Conservation (phyloP, 2,113 vertebrate genomes). For the Trematocara zebra region DNA sequence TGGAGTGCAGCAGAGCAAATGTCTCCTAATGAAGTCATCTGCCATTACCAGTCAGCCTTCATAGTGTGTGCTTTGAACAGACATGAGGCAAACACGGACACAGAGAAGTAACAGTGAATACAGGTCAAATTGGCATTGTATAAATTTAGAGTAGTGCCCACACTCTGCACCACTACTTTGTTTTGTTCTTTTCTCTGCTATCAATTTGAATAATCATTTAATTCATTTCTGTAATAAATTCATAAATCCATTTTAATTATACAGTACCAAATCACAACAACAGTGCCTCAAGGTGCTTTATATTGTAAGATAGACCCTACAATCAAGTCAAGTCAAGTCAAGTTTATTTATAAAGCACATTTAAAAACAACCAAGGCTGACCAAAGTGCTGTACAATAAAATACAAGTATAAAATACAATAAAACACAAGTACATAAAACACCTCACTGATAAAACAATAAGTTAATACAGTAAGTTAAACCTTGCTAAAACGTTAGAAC, state of each 20-base stretch:
- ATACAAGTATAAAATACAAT: too few species aligned
- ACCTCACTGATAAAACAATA: too few species aligned
- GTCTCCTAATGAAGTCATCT: constrained; percentile 37
- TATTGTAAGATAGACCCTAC: not conserved
- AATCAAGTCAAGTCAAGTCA: too few species aligned
- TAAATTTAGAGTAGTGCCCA: not conserved
- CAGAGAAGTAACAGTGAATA: not conserved
- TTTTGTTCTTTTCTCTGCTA: not conserved
- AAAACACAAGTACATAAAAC: too few species aligned
- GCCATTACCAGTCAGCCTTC: not conserved
- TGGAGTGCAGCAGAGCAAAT: constrained; percentile 1
- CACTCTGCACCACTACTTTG: not conserved
- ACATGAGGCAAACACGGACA: not conserved
- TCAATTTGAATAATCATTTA: not conserved
- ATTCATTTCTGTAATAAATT: not conserved
- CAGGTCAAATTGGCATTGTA: not conserved
- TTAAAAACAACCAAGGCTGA: too few species aligned
- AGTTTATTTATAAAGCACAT: too few species aligned
- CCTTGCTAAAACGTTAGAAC: too few species aligned
- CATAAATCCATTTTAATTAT: not conserved
- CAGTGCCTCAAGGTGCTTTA: not conserved
- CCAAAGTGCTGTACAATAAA: too few species aligned
- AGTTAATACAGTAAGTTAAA: too few species aligned
- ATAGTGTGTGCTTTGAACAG: not conserved
- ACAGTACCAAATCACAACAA: not conserved